Conservation (phyloP, 1,140 invertebrate genomes). For the Lepidurus packardi region DNA sequence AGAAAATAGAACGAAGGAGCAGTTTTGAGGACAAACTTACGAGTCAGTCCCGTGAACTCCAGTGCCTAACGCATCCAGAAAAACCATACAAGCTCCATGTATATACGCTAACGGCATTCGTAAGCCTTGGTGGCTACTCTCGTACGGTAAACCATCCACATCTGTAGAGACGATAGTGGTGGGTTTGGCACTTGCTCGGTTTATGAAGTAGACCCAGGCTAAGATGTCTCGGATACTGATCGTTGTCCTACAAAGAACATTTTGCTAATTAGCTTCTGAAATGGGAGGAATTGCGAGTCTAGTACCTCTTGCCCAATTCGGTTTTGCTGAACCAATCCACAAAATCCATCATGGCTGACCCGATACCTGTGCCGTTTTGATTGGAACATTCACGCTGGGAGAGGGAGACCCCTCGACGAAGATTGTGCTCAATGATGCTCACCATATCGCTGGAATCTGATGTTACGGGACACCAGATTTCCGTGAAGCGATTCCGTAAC, state of each 20-base stretch:
- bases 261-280: too few species aligned
- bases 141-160: background rate
- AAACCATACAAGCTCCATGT: conserved; percentile 83
- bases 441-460: conserved; percentile 63
- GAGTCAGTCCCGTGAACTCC: conserved; percentile 58
- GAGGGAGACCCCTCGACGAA: conserved; percentile 50
- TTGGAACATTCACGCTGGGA: background rate
- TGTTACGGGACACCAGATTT: conserved; percentile 92
- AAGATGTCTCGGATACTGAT: conserved; percentile 88
- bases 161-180: background rate
- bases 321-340: conserved; percentile 66
- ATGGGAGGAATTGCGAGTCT: conserved; percentile 23
- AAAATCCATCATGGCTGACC: conserved; percentile 67
- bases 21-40: conserved; percentile 38
- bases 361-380: conserved; percentile 54
- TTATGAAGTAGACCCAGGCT: conserved; percentile 89
- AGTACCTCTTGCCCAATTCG: conserved; percentile 62
- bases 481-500: conserved; percentile 93
- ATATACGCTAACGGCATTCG: conserved; percentile 59
- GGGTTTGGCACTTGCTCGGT: conserved; percentile 49
- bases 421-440: conserved; percentile 72
- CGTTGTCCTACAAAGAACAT: conserved; percentile 30
- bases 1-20: background rate
- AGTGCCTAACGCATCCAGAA: conserved; percentile 81
- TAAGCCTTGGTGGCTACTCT: conserved; percentile 40